A percentile compares a stretch with the other conserved stretches of the same genome.
phyloP scores from a whole-genome alignment of 2,888 invertebrate species.

The Calameuta idolon region DNA sequence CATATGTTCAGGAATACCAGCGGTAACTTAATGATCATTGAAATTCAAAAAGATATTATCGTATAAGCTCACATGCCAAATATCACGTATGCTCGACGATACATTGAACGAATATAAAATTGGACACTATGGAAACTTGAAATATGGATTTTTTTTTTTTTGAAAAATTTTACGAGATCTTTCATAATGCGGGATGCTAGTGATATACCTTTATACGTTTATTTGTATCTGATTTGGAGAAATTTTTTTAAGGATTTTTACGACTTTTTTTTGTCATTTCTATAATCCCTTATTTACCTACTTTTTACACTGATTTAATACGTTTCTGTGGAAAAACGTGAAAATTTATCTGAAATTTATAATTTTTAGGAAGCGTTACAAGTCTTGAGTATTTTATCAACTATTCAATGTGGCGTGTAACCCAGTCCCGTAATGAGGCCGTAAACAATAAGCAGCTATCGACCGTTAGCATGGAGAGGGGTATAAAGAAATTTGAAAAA shows the following conservation, averaged over 20 bases:
- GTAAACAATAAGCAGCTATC: neutral
- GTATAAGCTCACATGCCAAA: neutral
- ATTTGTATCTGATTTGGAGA: too few relatives aligned
- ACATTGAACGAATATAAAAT: neutral
- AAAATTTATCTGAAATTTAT: neutral
- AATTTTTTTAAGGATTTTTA: neutral
- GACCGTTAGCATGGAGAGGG: neutral
- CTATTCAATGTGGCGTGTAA: neutral
- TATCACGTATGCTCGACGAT: neutral
- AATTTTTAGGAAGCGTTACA: neutral
- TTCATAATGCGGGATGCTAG: neutral
- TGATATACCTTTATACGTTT: neutral
- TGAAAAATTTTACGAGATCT: neutral
- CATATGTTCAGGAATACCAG: neutral
- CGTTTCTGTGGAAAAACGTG: neutral
- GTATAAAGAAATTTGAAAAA: neutral
- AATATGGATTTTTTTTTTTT: neutral
- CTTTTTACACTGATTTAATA: neutral
- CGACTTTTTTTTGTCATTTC: neutral
- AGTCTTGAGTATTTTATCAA: constrained; percentile 12
- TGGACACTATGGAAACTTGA: neutral
- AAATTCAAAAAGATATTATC: neutral
- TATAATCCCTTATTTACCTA: neutral
- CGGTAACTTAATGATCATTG: neutral
- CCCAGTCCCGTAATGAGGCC: neutral